Percentiles rank a stretch among this genome's conserved stretches.
These are phyloP conservation scores for Stichodactyla mertensii DNA, from an alignment of 64 coral and sea anemone species.

Conservation along the genomic window DNA sequence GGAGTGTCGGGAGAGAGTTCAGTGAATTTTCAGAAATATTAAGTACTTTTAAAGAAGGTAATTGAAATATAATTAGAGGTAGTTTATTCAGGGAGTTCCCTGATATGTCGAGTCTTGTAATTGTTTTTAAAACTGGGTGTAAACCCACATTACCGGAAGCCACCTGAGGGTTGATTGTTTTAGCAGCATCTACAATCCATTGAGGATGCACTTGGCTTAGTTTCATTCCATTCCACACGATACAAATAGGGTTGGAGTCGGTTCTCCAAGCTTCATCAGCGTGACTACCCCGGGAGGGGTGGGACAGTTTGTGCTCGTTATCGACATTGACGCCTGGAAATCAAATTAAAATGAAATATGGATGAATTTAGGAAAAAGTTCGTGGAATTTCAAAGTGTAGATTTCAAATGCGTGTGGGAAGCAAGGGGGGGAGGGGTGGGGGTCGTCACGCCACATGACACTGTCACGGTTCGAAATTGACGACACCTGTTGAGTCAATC, in stretches of 20 bases:
- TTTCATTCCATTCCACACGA: conserved; percentile 84
- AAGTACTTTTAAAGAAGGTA: conserved; percentile 59
- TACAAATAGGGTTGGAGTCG: conserved; percentile 37
- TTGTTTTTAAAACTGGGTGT: conserved; percentile 72
- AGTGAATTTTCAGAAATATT: conserved; percentile 67
- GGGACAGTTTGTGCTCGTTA: conserved; percentile 69
- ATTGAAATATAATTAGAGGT: conserved; percentile 73
- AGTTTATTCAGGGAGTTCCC: conserved; percentile 58
- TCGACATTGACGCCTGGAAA: conserved; percentile 68
- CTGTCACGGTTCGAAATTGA: too few species aligned
- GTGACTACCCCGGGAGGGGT: conserved; percentile 51
- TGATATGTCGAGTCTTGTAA: conserved; percentile 82
- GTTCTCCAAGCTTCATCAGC: conserved; percentile 73
- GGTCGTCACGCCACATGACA: too few species aligned
- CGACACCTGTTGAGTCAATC: too few species aligned
- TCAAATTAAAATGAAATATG: neutral
- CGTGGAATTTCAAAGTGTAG: too few species aligned
- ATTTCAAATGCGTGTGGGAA: too few species aligned
- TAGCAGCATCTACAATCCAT: conserved; percentile 77
- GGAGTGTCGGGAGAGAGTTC: conserved; percentile 51
- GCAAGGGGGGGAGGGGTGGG: too few species aligned
- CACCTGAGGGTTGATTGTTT: conserved; percentile 60
- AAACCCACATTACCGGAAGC: conserved; percentile 29
- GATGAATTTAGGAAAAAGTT: too few species aligned
- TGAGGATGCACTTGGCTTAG: conserved; percentile 47